These are phyloP conservation scores for Sthenelais limicola DNA, from an alignment of 2,888 invertebrate species.

Conservation along the genomic window DNA sequence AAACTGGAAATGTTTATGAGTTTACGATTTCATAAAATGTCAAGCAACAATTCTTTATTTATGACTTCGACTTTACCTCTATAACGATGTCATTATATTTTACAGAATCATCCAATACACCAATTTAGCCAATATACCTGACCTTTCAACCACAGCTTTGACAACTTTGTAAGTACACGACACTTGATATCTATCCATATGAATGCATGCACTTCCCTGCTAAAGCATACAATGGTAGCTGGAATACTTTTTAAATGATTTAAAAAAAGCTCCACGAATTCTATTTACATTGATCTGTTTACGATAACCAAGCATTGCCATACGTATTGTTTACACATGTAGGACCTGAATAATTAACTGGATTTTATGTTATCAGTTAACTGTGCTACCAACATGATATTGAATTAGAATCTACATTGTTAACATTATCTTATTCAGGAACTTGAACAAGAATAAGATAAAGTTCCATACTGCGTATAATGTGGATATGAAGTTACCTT, in stretches of 20 bases:
- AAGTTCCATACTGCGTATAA: slow-evolving; percentile 17
- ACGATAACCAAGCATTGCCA: too few species aligned
- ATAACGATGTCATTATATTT: too few species aligned
- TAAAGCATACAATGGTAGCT: not conserved
- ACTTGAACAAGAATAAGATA: slow-evolving; percentile 13
- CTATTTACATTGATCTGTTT: too few species aligned
- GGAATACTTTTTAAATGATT: not conserved
- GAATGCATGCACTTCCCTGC: not conserved
- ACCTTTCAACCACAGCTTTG: not conserved
- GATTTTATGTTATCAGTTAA: not conserved
- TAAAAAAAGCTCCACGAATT: too few species aligned
- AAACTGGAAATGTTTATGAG: too few species aligned
- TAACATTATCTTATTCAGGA: not conserved
- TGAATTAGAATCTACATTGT: too few species aligned
- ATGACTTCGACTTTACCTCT: too few species aligned
- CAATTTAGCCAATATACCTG: slow-evolving; percentile 4
- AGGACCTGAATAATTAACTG: not conserved
- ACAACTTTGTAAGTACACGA: slow-evolving; percentile 30
- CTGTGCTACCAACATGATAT: slow-evolving; percentile 18
- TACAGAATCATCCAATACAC: slow-evolving; percentile 20
- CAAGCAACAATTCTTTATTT: too few species aligned
- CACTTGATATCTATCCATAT: not conserved
- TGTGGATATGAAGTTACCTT: slow-evolving; percentile 7
- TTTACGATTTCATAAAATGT: too few species aligned
- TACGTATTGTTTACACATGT: too few species aligned